Percentiles rank a stretch among this genome's conserved stretches.
Evolutionary conservation across 2,888 invertebrate genomes (phyloP).

Genomic region (Halocaridina rubra): DNA sequence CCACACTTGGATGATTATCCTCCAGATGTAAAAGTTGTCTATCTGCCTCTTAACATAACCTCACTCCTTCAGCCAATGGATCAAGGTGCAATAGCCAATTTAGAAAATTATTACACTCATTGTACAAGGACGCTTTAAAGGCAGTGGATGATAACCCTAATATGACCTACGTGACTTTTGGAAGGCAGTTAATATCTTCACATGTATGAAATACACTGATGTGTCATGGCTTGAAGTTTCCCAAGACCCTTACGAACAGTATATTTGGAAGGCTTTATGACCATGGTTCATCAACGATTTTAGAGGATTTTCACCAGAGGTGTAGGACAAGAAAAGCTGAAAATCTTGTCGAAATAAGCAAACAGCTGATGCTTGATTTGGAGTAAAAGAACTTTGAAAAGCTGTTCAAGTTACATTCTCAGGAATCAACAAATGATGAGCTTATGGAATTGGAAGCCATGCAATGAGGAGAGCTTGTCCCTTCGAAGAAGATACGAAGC

Average conservation of each 20-base stretch:
- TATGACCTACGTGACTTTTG: background rate
- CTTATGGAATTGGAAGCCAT: background rate
- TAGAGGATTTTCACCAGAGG: background rate
- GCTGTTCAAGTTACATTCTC: background rate
- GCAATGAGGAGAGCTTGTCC: background rate
- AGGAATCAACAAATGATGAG: background rate
- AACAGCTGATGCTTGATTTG: background rate
- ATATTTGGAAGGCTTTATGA: background rate
- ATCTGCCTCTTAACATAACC: background rate
- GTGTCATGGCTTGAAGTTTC: background rate
- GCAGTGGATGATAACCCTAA: background rate
- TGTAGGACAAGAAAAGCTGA: background rate
- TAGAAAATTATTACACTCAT: background rate
- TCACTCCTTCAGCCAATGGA: background rate
- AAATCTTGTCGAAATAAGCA: background rate
- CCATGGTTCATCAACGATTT: background rate
- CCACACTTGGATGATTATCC: background rate
- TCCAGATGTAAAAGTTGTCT: background rate
- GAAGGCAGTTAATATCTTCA: background rate
- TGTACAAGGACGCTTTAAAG: background rate
- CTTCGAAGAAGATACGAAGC: background rate
- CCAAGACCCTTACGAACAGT: background rate
- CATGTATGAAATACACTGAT: background rate
- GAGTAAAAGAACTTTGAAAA: background rate
- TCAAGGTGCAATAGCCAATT: background rate